phyloP scores from a whole-genome alignment of 2,888 invertebrate species.

The Bellardia bayeri region DNA sequence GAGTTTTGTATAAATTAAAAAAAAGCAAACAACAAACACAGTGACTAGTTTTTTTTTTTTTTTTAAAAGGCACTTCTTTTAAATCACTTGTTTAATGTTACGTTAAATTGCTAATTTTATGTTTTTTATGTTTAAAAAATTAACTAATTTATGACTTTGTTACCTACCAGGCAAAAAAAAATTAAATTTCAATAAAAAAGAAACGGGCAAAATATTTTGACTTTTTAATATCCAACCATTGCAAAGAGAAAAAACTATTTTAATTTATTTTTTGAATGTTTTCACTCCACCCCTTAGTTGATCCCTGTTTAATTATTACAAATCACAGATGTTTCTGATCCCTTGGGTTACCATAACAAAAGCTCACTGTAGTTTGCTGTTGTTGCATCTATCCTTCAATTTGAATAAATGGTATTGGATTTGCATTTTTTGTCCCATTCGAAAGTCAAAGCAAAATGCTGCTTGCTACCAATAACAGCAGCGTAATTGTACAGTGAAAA shows the following conservation, averaged over 20 bases:
- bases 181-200: conserved; percentile 30
- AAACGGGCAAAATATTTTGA: conserved; percentile 77
- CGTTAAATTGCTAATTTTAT: conserved; percentile 64
- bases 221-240: conserved; percentile 72
- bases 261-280: conserved; percentile 48
- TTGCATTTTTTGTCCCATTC: conserved; percentile 42
- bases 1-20: conserved; percentile 10
- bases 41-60: not conserved
- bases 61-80: conserved; percentile 1
- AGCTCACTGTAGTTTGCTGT: conserved; percentile 28
- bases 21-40: conserved; percentile 67
- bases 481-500: not conserved
- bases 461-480: conserved; percentile 27
- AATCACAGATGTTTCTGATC: conserved; percentile 78
- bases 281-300: conserved; percentile 48
- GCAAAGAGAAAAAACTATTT: conserved; percentile 29
- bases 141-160: conserved; percentile 62
- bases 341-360: conserved; percentile 63
- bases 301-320: conserved; percentile 77
- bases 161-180: conserved; percentile 6
- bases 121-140: conserved; percentile 50
- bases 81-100: conserved; percentile 67
- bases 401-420: conserved; percentile 51
- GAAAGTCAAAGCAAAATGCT: not conserved
- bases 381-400: conserved; percentile 36